Conservation (phyloP, 2,113 vertebrate species). For the Stomatorhinus ivindoensis region DNA sequence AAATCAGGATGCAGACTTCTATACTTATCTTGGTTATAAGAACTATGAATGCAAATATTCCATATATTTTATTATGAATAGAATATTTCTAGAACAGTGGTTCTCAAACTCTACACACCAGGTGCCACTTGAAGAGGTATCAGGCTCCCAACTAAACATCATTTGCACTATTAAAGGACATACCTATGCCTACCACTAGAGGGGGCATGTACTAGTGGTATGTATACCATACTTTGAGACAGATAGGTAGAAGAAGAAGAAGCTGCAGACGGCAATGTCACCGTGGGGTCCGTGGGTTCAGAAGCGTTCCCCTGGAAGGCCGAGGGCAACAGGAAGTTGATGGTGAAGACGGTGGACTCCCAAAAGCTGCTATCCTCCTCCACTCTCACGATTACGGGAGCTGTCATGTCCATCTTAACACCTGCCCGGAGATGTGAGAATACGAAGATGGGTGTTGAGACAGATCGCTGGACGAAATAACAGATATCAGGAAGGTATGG, state of each 20-base stretch:
- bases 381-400: slow-evolving; percentile 46
- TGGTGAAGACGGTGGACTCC: slow-evolving; percentile 20
- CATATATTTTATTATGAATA: background rate
- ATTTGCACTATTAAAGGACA: background rate
- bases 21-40: background rate
- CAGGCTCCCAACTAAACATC: background rate
- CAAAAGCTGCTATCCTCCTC: background rate
- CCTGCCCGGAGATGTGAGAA: slow-evolving; percentile 29
- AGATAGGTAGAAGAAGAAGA: no score
- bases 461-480: background rate
- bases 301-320: slow-evolving; percentile 46
- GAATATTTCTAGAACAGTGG: background rate
- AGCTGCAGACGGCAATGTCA: slow-evolving; percentile 13
- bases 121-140: background rate
- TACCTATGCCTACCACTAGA: background rate
- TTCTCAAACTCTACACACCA: background rate
- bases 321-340: slow-evolving; percentile 57
- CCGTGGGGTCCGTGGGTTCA: slow-evolving; percentile 37
- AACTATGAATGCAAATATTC: background rate
- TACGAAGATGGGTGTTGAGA: background rate
- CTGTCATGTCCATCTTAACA: slow-evolving; percentile 52
- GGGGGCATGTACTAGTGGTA: background rate
- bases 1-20: background rate
- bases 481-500: background rate
- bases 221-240: background rate